Evolutionary conservation across 2,113 vertebrate genomes (phyloP), one percentile per base, ranked within the genome.

Genomic region (Gorilla gorilla): DNA sequence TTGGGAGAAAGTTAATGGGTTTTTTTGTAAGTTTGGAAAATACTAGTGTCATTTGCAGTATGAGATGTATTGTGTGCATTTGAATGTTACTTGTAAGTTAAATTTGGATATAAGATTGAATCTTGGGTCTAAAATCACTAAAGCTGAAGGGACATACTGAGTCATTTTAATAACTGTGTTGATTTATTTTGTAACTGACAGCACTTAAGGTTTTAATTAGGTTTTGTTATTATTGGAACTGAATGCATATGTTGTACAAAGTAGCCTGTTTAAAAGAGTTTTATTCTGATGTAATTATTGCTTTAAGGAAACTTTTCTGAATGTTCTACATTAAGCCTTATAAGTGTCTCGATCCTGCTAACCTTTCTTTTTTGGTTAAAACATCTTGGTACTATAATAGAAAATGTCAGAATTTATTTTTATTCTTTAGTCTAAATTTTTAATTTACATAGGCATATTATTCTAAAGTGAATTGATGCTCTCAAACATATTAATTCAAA

Each of bases 81-180:
- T 84, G 13, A 75, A 38, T 75, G 8, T 66, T 80, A 66, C 20
- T 75, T 75, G 43, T 50, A 81, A 92, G 35, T 78, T 89, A 94
- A 96, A 92, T 89, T 96, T 94, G 23, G 35, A 75, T 68, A 43
- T 79, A 8, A 66, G 22, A 25, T 59, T 89, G 64, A 66, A 89
- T 14, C 9, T 84, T 91, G 30, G 16, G 2, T 83, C 10, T 30
- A 76, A 93, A 96, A 83, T 89, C 45, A 68, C 27, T 79, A 59
- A 35, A 92, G 11, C 13, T 92, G 4, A 17, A 50, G 72, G 35
- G 35, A 73, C 38, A 57, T 73, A 66, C 30, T 79, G 70, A 88
- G 25, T 92, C 35, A 72, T 92, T 75, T 92, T 85, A 89, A 76
- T 40, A 84, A 38, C 20, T 38, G 40, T 57, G 45, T 66, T 75